Conservation (phyloP, 2,113 vertebrate genomes). For the Mormyrus lacerda region DNA sequence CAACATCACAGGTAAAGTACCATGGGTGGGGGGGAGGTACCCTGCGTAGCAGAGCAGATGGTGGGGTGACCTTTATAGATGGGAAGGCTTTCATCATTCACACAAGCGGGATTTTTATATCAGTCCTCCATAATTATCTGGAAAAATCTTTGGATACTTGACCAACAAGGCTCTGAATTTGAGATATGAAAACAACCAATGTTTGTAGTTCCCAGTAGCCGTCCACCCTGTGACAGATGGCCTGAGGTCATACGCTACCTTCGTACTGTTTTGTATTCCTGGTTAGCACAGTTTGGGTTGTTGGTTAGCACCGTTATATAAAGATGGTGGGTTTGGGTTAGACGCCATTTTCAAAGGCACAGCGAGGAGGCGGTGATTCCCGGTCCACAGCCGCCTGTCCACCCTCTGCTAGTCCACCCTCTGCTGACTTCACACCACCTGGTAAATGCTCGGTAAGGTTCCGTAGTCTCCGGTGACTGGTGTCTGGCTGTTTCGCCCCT, state of each 20-base stretch:
- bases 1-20: conserved; percentile 58
- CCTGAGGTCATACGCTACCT: not conserved
- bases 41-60: not conserved
- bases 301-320: not conserved
- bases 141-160: not conserved
- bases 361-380: not conserved
- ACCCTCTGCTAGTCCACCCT: not conserved
- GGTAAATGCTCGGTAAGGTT: not conserved
- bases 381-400: not conserved
- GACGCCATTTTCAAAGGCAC: not conserved
- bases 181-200: not conserved
- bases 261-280: not conserved
- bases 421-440: not conserved
- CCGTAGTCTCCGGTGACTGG: conserved; percentile 19
- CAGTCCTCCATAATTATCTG: not conserved
- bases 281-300: not conserved
- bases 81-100: not conserved
- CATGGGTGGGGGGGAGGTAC: no score
- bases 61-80: not conserved
- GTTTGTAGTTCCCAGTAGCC: not conserved
- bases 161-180: not conserved
- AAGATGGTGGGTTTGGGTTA: not conserved
- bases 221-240: not conserved
- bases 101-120: not conserved
- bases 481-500: conserved; percentile 21